These are phyloP conservation scores for Anniella stebbinsi DNA, from an alignment of 2,797 vertebrate genomes.

Conservation along the genomic window DNA sequence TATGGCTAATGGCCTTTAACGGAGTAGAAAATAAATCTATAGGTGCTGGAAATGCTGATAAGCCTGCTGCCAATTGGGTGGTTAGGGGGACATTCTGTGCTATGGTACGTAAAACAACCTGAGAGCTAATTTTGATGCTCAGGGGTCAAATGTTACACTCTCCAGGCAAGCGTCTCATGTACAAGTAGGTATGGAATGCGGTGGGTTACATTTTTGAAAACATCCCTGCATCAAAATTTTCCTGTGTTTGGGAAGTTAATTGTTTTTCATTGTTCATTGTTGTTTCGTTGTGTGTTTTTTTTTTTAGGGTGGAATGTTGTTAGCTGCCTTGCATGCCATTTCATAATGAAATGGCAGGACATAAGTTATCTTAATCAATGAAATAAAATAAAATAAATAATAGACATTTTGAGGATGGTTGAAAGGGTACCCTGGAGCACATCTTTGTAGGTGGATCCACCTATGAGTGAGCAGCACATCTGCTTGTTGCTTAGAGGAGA, in stretches of 20 bases:
- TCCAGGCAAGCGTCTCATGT: background rate
- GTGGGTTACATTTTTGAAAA: background rate
- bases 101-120: background rate
- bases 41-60: background rate
- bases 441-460: no score
- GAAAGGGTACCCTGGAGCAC: background rate
- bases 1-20: background rate
- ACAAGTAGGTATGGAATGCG: background rate
- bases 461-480: background rate
- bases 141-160: background rate
- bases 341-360: background rate
- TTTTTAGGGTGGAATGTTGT: background rate
- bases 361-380: background rate
- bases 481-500: background rate
- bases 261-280: no score
- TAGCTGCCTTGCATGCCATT: no score
- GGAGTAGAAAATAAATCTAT: background rate
- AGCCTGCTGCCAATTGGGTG: background rate
- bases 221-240: background rate
- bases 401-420: no score
- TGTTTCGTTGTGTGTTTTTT: background rate
- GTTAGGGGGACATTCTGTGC: no score
- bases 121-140: background rate
- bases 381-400: background rate
- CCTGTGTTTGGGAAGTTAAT: background rate